phyloP scores from a whole-genome alignment of 2,113 vertebrate genomes.

The Ranitomeya imitator region DNA sequence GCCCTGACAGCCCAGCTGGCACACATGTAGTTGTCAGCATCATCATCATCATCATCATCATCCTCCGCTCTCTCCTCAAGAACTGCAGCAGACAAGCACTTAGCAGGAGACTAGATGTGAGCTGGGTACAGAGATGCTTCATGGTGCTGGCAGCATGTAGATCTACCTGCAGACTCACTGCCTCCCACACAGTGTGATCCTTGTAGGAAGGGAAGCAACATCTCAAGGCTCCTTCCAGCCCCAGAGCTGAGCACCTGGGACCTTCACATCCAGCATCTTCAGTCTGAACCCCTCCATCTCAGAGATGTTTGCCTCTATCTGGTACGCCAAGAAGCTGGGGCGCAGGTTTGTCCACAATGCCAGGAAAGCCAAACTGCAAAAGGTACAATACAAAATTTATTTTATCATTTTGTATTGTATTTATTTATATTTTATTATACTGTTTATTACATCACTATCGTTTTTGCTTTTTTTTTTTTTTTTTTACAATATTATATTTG shows the following conservation, averaged over 20 bases:
- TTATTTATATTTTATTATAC: neutral
- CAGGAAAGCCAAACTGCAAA: conserved; percentile 89
- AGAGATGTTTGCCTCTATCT: conserved; percentile 94
- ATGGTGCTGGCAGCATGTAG: conserved; percentile 76
- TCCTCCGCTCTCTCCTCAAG: conserved; percentile 66
- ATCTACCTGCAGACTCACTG: conserved; percentile 76
- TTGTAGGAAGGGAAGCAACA: conserved; percentile 10
- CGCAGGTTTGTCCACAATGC: conserved; percentile 92
- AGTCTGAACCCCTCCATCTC: conserved; percentile 63
- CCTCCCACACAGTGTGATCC: conserved; percentile 35
- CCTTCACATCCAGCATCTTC: conserved; percentile 54
- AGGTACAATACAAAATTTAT: conserved; percentile 75
- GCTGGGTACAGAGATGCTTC: conserved; percentile 71
- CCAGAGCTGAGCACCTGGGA: neutral
- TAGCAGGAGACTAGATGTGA: conserved; percentile 71
- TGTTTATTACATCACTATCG: neutral
- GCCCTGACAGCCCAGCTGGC: conserved; percentile 68
- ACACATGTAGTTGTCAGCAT: conserved; percentile 68
- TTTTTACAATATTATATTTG: neutral
- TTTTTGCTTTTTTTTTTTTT: neutral
- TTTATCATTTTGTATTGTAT: neutral
- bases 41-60: conserved; percentile 10
- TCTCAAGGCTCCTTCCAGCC: conserved; percentile 1
- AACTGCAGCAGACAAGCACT: conserved; percentile 76
- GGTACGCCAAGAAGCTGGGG: conserved; percentile 98